Evolutionary conservation across 2,888 invertebrate genomes (phyloP).

Genomic region (Hyposoter didymator): DNA sequence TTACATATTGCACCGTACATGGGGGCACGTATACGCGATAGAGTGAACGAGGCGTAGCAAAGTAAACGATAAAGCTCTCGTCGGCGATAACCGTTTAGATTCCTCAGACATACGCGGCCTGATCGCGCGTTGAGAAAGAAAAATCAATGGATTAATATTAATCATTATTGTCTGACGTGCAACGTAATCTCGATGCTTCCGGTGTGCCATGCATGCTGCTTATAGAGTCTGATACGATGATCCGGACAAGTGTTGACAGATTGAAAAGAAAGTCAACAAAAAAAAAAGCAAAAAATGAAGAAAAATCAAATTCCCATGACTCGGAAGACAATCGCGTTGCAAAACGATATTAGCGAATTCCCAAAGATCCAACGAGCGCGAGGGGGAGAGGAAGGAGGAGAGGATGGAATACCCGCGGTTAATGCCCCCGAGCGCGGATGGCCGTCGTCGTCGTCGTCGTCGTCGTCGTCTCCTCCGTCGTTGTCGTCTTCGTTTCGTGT

Average conservation of each 20-base stretch:
- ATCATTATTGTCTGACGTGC: background rate
- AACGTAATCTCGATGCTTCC: background rate
- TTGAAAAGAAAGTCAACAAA: background rate
- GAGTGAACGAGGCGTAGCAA: constrained; percentile 14
- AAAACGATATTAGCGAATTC: constrained; percentile 73
- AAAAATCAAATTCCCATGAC: constrained; percentile 22
- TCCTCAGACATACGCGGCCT: background rate
- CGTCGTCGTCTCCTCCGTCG: constrained; percentile 47
- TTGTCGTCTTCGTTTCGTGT: constrained; percentile 49
- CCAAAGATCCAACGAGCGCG: constrained; percentile 71
- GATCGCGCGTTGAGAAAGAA: constrained; percentile 3
- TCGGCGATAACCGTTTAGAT: background rate
- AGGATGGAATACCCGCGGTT: constrained; percentile 74
- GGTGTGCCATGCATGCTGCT: background rate
- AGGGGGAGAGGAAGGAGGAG: constrained; percentile 47
- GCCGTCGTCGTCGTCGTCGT: constrained; percentile 43
- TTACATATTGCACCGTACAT: constrained; percentile 32
- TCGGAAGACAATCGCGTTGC: constrained; percentile 68
- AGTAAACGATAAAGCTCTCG: constrained; percentile 29
- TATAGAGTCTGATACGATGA: background rate
- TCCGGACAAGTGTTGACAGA: background rate
- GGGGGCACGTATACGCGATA: constrained; percentile 19
- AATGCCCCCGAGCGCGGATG: constrained; percentile 80
- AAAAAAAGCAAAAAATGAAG: constrained; percentile 5
- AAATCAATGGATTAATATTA: background rate